Evolutionary conservation across 2,113 vertebrate species (phyloP).

Genomic region (Peromyscus californicus): DNA sequence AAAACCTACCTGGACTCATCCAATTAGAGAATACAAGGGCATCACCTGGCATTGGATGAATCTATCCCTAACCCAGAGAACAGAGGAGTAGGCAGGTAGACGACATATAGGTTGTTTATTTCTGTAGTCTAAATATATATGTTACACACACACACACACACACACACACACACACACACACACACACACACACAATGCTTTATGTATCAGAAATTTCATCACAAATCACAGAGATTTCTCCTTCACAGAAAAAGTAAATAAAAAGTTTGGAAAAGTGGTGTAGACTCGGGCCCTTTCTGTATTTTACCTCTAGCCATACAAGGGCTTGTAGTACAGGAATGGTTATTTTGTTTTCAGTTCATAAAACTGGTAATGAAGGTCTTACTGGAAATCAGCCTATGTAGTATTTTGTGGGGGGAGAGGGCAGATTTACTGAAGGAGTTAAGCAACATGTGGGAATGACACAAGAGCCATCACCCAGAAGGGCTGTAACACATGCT

Average conservation of each 20-base stretch:
- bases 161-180: not conserved
- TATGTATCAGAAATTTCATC: too few species aligned
- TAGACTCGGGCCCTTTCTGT: not conserved
- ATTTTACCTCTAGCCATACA: not conserved
- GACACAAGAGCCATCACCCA: not conserved
- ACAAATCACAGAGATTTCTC: not conserved
- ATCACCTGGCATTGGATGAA: not conserved
- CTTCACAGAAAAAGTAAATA: not conserved
- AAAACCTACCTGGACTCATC: slow-evolving; percentile 1
- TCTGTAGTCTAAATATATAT: not conserved
- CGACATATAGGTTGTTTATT: not conserved
- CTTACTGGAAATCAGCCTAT: slow-evolving; percentile 45
- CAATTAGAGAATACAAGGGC: slow-evolving; percentile 25
- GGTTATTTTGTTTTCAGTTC: slow-evolving; percentile 11
- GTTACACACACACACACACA: not conserved
- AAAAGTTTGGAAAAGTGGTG: not conserved
- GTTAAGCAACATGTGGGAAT: not conserved
- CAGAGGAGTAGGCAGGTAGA: accelerated
- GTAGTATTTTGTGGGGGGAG: not conserved
- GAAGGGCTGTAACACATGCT: not conserved
- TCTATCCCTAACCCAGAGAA: not conserved
- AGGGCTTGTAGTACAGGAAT: not conserved
- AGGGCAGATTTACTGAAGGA: not conserved
- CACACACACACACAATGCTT: not conserved
- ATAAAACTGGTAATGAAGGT: not conserved